Percentiles rank a stretch among this genome's conserved stretches.
phyloP scores from a whole-genome alignment of 2,113 vertebrate species.

The Tylochromis polylepis region DNA sequence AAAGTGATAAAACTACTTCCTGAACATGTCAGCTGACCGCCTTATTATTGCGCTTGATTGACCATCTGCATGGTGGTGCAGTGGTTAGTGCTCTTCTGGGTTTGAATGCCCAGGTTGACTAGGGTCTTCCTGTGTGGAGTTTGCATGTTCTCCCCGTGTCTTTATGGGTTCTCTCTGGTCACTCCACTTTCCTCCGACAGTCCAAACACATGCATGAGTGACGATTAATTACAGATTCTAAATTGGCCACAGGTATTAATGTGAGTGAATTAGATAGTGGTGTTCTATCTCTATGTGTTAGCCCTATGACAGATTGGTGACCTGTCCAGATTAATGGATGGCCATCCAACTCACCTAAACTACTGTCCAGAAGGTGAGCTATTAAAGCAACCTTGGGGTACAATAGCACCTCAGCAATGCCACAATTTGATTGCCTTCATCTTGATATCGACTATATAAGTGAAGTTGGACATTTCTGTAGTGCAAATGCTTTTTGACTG shows the following conservation, averaged over 20 bases:
- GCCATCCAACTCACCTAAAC: not conserved
- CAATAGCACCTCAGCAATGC: not conserved
- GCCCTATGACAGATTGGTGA: not conserved
- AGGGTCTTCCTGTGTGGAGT: not conserved
- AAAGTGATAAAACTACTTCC: not conserved
- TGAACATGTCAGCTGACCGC: not conserved
- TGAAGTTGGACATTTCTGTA: not conserved
- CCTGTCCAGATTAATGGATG: not conserved
- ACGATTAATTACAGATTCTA: not conserved
- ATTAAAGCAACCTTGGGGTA: not conserved
- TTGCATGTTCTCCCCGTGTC: rapidly evolving
- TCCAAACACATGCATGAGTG: not conserved
- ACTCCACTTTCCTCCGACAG: rapidly evolving
- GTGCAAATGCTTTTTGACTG: not conserved
- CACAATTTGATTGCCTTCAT: not conserved
- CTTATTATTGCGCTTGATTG: not conserved
- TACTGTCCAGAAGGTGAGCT: not conserved
- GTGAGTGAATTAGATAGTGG: not conserved
- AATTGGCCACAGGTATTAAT: not conserved
- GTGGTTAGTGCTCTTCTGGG: not conserved
- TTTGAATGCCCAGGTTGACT: rapidly evolving
- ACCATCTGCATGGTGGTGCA: not conserved
- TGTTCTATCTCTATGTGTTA: not conserved
- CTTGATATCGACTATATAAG: too few relatives aligned
- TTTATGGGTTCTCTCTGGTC: rapidly evolving